These are phyloP conservation scores for Blastobasis adustella DNA, from an alignment of 2,888 invertebrate genomes.

Conservation along the genomic window DNA sequence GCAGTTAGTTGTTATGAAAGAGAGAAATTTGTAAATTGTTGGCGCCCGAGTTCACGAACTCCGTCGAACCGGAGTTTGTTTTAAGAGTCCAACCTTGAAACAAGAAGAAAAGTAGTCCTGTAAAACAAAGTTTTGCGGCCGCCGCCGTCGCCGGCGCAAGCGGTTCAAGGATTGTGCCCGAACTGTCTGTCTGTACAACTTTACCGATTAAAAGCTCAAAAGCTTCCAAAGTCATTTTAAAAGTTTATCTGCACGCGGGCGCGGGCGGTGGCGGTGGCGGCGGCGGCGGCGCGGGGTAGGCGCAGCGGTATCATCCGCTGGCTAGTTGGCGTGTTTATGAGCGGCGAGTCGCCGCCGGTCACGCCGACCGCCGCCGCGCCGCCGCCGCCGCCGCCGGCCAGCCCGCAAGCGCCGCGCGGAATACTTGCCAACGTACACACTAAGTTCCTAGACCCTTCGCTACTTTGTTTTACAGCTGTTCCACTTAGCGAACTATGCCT, in stretches of 20 bases:
- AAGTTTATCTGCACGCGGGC: conserved; percentile 74
- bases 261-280: conserved; percentile 32
- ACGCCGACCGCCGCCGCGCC: conserved; percentile 22
- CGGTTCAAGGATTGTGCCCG: conserved; percentile 76
- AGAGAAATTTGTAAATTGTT: conserved; percentile 77
- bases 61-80: conserved; percentile 76
- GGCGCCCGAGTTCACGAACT: conserved; percentile 76
- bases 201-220: conserved; percentile 77
- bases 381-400: conserved; percentile 18
- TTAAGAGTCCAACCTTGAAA: conserved; percentile 77
- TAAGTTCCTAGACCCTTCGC: conserved; percentile 74
- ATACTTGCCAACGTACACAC: conserved; percentile 62
- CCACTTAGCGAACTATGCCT: conserved; percentile 74
- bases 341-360: conserved; percentile 54
- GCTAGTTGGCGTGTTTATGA: conserved; percentile 71
- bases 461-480: conserved; percentile 75
- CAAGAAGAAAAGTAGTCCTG: conserved; percentile 77
- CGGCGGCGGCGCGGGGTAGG: conserved; percentile 41
- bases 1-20: conserved; percentile 77
- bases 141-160: conserved; percentile 76
- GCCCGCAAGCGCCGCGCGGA: conserved; percentile 34
- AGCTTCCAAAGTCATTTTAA: conserved; percentile 77
- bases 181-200: conserved; percentile 77
- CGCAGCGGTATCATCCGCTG: conserved; percentile 59
- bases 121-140: conserved; percentile 77